Conservation (phyloP, 2,888 invertebrate species). For the Leucozona laternaria region DNA sequence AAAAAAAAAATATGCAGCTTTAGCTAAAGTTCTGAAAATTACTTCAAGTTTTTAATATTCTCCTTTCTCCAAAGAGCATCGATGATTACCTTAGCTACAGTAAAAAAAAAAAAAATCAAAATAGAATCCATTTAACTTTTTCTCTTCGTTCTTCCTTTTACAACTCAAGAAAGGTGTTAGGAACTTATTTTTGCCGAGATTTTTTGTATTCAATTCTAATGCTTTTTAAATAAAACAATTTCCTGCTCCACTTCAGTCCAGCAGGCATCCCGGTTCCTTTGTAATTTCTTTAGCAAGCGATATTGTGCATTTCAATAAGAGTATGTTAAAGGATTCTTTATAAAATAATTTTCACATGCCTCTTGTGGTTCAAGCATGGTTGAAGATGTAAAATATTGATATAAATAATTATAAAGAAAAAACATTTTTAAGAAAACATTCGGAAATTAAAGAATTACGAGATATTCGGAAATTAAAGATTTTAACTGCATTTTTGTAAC, state of each 20-base stretch:
- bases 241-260: slow-evolving; percentile 2
- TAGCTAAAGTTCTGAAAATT: background rate
- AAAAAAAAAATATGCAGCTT: background rate
- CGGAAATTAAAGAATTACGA: too few species aligned
- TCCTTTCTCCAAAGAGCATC: background rate
- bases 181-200: slow-evolving; percentile 12
- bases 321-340: background rate
- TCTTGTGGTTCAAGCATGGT: background rate
- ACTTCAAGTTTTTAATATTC: slow-evolving; percentile 11
- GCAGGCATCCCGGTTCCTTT: background rate
- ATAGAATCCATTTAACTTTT: background rate
- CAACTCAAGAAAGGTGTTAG: slow-evolving; percentile 3
- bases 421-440: too few species aligned
- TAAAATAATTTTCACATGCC: background rate
- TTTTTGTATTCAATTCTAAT: slow-evolving; percentile 37
- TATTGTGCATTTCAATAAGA: background rate
- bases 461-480: too few species aligned
- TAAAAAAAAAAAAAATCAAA: background rate
- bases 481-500: too few species aligned
- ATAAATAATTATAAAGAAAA: too few species aligned
- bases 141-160: background rate
- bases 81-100: background rate
- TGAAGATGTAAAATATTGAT: too few species aligned
- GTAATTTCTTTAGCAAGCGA: background rate
- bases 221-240: slow-evolving; percentile 35